phyloP scores from a whole-genome alignment of 2,113 vertebrate genomes.

The Centropus bengalensis region DNA sequence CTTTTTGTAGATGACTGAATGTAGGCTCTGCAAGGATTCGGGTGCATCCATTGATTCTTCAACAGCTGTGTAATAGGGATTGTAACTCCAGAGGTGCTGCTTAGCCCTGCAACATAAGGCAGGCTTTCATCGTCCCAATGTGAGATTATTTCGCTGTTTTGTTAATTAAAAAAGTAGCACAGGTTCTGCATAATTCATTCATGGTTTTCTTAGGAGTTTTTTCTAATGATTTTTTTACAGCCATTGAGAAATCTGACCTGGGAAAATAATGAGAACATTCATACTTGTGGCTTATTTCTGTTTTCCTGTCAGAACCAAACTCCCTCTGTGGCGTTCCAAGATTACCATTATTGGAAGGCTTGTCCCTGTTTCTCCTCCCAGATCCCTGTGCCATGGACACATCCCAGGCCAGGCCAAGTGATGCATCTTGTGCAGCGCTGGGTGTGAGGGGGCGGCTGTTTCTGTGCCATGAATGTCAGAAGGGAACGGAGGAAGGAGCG shows the following conservation, averaged over 20 bases:
- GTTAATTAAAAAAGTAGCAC: background rate
- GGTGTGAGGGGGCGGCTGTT: rapidly evolving
- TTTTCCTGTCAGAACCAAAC: background rate
- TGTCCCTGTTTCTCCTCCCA: background rate
- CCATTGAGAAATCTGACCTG: background rate
- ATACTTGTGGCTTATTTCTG: background rate
- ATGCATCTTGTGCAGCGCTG: rapidly evolving
- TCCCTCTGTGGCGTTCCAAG: rapidly evolving
- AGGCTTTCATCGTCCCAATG: background rate
- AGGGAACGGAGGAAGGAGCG: background rate
- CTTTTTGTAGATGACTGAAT: background rate
- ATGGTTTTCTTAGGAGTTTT: background rate
- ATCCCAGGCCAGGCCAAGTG: background rate
- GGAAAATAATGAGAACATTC: background rate
- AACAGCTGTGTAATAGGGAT: background rate
- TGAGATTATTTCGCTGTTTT: background rate
- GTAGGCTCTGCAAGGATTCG: background rate
- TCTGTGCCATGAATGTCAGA: rapidly evolving
- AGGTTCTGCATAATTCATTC: background rate
- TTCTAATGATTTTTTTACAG: background rate
- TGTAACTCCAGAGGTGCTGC: background rate
- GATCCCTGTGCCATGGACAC: background rate
- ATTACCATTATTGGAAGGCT: background rate
- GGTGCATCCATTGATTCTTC: background rate
- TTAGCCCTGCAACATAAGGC: background rate